phyloP scores from a whole-genome alignment of 2,888 invertebrate species.

The Cremastinae sp. region DNA sequence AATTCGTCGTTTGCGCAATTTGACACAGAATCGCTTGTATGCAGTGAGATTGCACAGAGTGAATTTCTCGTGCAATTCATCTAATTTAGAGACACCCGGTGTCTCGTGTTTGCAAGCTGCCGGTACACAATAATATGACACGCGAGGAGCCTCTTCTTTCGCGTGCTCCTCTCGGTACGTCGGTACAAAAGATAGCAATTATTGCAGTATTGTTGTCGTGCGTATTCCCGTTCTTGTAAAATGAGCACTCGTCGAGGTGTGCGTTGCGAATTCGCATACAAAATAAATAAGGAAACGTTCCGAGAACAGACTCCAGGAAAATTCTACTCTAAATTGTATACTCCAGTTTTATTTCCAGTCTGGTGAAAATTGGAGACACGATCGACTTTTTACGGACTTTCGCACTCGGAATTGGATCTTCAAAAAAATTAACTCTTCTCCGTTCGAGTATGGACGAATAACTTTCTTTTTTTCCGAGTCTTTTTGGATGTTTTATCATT shows the following conservation, averaged over 20 bases:
- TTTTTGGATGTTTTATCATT: not conserved
- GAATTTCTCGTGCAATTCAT: slow-evolving; percentile 30
- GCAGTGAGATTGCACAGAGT: not conserved
- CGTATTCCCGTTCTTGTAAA: slow-evolving; percentile 25
- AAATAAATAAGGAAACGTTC: slow-evolving; percentile 49
- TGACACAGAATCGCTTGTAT: not conserved
- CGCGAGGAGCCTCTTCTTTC: slow-evolving; percentile 30
- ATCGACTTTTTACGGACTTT: not conserved
- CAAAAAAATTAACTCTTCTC: not conserved
- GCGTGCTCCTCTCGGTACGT: slow-evolving; percentile 23
- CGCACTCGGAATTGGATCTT: not conserved
- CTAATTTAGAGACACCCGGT: slow-evolving; percentile 48
- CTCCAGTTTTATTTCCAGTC: not conserved
- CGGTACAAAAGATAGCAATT: slow-evolving; percentile 44
- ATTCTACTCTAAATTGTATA: not conserved
- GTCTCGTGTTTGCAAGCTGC: not conserved
- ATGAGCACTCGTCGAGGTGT: slow-evolving; percentile 1
- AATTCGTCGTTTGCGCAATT: not conserved
- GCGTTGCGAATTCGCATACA: slow-evolving; percentile 6
- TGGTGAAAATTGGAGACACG: not conserved
- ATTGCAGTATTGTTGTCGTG: not conserved
- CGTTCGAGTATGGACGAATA: slow-evolving; percentile 16
- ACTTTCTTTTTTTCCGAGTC: no score
- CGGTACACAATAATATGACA: slow-evolving; percentile 17
- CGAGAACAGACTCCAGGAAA: slow-evolving; percentile 27